Conservation (phyloP, 2,797 vertebrate species). For the Karalla daura region DNA sequence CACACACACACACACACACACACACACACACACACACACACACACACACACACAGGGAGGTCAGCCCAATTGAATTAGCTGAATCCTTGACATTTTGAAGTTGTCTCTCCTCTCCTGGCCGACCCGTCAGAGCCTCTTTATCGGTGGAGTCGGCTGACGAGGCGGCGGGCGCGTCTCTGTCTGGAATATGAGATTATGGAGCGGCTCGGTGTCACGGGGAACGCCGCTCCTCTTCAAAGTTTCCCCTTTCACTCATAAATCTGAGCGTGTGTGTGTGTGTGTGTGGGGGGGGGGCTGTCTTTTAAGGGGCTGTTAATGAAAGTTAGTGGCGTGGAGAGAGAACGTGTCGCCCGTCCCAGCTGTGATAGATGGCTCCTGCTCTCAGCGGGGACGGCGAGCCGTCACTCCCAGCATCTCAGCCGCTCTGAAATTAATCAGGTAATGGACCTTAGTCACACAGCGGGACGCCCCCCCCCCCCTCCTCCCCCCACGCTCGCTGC, state of each 20-base stretch:
- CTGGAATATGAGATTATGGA: constrained; percentile 60
- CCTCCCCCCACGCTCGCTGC: background rate
- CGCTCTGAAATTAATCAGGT: constrained; percentile 71
- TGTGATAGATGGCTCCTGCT: constrained; percentile 69
- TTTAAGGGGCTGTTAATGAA: constrained; percentile 73
- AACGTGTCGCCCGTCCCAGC: constrained; percentile 53
- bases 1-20: no score
- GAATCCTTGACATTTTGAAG: constrained; percentile 57
- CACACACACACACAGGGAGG: no score
- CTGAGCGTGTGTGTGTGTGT: constrained; percentile 16
- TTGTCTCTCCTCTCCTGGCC: constrained; percentile 33
- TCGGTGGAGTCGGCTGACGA: constrained; percentile 19
- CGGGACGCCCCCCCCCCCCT: no score
- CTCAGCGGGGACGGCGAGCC: constrained; percentile 56
- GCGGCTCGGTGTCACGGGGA: constrained; percentile 40
- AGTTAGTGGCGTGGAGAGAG: constrained; percentile 66
- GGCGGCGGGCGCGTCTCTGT: constrained; percentile 34
- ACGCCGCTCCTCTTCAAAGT: constrained; percentile 62
- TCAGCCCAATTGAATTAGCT: constrained; percentile 29
- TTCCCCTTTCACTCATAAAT: constrained; percentile 58
- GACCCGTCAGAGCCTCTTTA: constrained; percentile 34
- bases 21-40: no score
- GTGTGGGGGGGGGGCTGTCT: constrained; percentile 33
- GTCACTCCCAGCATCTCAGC: constrained; percentile 61
- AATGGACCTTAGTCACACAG: constrained; percentile 54